Evolutionary conservation across 2,113 vertebrate genomes (phyloP).

Genomic region (Piaya cayana): DNA sequence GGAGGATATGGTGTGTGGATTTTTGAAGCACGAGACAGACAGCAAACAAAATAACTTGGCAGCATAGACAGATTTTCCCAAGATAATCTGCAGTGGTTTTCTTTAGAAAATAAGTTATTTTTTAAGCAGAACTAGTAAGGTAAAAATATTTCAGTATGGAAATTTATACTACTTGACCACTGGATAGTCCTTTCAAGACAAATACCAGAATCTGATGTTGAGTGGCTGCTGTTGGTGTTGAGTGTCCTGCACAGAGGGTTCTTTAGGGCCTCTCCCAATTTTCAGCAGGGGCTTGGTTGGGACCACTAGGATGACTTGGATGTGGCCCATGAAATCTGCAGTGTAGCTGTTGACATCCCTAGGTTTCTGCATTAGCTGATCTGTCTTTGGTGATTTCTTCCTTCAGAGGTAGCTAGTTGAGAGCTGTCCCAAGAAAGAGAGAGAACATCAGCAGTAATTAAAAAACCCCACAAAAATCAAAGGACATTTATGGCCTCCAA

Average conservation of each 20-base stretch:
- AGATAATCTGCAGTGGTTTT: not conserved
- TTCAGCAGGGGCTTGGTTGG: not conserved
- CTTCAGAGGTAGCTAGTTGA: not conserved
- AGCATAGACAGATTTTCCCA: not conserved
- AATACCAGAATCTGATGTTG: not conserved
- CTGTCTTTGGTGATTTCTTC: not conserved
- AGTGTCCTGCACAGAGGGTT: not conserved
- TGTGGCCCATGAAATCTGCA: not conserved
- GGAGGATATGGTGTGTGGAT: not conserved
- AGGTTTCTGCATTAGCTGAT: not conserved
- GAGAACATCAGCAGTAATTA: not conserved
- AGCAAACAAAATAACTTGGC: slow-evolving; percentile 17
- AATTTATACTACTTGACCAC: not conserved
- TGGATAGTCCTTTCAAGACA: not conserved
- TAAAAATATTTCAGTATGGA: not conserved
- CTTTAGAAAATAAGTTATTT: not conserved
- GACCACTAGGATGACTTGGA: not conserved
- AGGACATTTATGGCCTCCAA: not conserved
- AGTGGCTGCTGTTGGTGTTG: not conserved
- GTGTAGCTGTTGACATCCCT: not conserved
- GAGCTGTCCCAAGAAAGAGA: not conserved
- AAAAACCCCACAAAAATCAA: not conserved
- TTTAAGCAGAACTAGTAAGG: not conserved
- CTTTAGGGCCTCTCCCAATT: not conserved
- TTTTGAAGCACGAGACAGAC: not conserved